A percentile compares a stretch with the other conserved stretches of the same genome.
Evolutionary conservation across 1,140 invertebrate genomes (phyloP).

Genomic region (Apis mellifera): Amel_HAv3.1 CM009936.2:12695001-12695500

Average conservation of each 20-base stretch:
- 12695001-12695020: neutral
- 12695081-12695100: neutral
- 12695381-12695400: conserved; percentile 66
- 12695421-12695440: neutral
- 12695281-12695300: neutral
- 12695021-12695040: neutral
- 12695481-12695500: conserved; percentile 71
- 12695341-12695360: conserved; percentile 22
- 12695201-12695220: too few species aligned
- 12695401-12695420: conserved; percentile 46
- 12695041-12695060: neutral
- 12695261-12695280: too few species aligned
- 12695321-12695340: conserved; percentile 54
- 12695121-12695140: too few species aligned
- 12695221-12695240: too few species aligned
- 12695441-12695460: conserved; percentile 11
- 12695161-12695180: neutral
- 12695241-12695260: too few species aligned
- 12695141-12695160: neutral
- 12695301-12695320: conserved; percentile 57
- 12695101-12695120: neutral
- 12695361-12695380: conserved; percentile 67
- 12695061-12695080: neutral
- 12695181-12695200: neutral
- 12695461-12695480: conserved; percentile 42